Evolutionary conservation across 2,888 invertebrate genomes (phyloP).

Genomic region (Sarcophaga subvicina): DNA sequence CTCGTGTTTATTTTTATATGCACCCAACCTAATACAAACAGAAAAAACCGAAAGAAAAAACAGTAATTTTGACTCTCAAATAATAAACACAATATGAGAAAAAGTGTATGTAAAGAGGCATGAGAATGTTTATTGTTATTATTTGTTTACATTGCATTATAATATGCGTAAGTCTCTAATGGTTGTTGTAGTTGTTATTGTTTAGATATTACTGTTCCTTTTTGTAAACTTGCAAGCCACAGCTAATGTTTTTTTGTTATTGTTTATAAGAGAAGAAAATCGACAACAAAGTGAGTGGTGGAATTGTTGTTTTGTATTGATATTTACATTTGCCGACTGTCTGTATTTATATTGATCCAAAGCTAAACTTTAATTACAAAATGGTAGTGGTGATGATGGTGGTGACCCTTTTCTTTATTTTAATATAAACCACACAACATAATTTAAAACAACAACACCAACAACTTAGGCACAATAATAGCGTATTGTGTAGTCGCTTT

Average conservation of each 20-base stretch:
- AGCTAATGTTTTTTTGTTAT: not conserved
- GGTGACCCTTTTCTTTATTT: constrained; percentile 49
- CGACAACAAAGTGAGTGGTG: not conserved
- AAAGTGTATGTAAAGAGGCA: not conserved
- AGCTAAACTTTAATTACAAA: constrained; percentile 57
- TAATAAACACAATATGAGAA: not conserved
- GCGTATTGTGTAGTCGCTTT: too few species aligned
- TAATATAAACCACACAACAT: not conserved
- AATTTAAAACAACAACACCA: not conserved
- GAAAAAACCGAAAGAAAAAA: not conserved
- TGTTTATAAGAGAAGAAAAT: not conserved
- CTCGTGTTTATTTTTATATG: too few species aligned
- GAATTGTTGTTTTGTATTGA: not conserved
- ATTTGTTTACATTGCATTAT: constrained; percentile 11
- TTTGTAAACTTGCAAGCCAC: not conserved
- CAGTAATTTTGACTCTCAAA: not conserved
- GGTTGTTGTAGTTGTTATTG: not conserved
- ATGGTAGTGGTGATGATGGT: not conserved
- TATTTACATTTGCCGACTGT: constrained; percentile 37
- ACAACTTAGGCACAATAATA: too few species aligned
- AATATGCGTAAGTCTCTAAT: not conserved
- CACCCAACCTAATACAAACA: not conserved
- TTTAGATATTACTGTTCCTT: not conserved
- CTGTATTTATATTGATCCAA: constrained; percentile 55
- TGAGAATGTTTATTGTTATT: not conserved